A percentile compares a stretch with the other conserved stretches of the same genome.
Evolutionary conservation across 2,888 invertebrate species (phyloP).

Genomic region (Arenicola marina): DNA sequence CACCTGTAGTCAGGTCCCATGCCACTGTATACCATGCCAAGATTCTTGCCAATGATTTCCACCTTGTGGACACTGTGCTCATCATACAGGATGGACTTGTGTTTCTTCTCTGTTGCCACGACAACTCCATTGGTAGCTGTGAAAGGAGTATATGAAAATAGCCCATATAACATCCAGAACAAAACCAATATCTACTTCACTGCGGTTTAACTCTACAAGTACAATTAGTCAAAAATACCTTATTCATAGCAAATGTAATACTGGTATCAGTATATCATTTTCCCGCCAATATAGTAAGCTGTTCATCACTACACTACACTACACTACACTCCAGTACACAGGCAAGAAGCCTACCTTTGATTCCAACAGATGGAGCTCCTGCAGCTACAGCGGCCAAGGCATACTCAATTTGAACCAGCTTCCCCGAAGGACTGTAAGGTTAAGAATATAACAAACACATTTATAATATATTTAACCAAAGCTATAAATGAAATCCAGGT

Average conservation of each 20-base stretch:
- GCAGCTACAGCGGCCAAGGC: constrained; percentile 97
- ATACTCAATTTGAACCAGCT: constrained; percentile 99
- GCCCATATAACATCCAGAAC: no score
- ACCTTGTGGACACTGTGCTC: constrained; percentile 97
- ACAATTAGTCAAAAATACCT: no score
- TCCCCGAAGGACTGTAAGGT: constrained; percentile 90
- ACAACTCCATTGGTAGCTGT: constrained; percentile 96
- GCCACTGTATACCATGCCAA: constrained; percentile 96
- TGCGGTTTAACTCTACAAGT: no score
- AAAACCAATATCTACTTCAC: no score
- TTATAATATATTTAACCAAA: not conserved
- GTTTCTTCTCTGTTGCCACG: constrained; percentile 97
- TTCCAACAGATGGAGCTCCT: constrained; percentile 98
- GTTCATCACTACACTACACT: no score
- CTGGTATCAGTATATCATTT: no score
- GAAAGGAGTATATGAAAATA: no score
- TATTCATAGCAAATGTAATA: no score
- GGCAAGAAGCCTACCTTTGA: constrained; percentile 74
- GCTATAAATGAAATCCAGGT: constrained; percentile 1
- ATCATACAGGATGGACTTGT: constrained; percentile 94
- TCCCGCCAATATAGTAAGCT: no score
- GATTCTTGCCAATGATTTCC: constrained; percentile 91
- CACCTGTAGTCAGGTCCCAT: constrained; percentile 68
- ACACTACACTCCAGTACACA: not conserved
- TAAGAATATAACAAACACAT: not conserved